Evolutionary conservation across 37 sponge, comb jelly and placozoan genomes (phyloP).

Genomic region (Cliona cf. orientalis): DNA sequence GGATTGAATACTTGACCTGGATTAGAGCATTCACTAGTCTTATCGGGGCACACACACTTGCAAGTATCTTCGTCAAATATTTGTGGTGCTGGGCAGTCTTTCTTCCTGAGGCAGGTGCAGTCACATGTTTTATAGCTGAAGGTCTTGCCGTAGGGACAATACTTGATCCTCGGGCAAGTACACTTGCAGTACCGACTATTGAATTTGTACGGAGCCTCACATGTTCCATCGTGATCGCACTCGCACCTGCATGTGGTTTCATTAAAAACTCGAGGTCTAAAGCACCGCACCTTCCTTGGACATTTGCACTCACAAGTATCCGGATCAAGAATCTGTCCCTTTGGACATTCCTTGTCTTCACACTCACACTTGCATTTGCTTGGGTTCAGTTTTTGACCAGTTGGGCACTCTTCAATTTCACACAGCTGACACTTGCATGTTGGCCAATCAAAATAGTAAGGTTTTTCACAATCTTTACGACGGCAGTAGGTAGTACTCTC

Average conservation of each 20-base stretch:
- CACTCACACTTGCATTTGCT: not conserved
- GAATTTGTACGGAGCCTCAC: constrained; percentile 19
- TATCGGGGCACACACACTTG: constrained; percentile 33
- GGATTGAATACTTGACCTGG: constrained; percentile 1
- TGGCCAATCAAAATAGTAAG: constrained; percentile 4
- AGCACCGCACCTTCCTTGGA: not conserved
- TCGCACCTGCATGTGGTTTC: constrained; percentile 35
- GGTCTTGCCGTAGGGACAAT: constrained; percentile 13
- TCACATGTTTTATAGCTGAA: constrained; percentile 13
- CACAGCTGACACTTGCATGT: constrained; percentile 30
- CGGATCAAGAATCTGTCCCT: constrained; percentile 9
- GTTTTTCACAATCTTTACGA: not conserved
- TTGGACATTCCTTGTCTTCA: not conserved
- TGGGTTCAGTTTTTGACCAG: not conserved
- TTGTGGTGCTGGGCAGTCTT: constrained; percentile 2
- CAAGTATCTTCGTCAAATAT: constrained; percentile 23
- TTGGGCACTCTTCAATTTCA: constrained; percentile 4
- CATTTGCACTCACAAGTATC: constrained; percentile 20
- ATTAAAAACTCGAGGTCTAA: constrained; percentile 12
- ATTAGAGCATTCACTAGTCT: not conserved
- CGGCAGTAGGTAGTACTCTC: not conserved
- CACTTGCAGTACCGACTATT: not conserved
- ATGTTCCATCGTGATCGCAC: constrained; percentile 11
- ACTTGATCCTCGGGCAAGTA: not conserved
- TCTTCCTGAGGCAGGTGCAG: constrained; percentile 15